Evolutionary conservation across 2,888 invertebrate species (phyloP).

Genomic region (Callyntrura sp.): DNA sequence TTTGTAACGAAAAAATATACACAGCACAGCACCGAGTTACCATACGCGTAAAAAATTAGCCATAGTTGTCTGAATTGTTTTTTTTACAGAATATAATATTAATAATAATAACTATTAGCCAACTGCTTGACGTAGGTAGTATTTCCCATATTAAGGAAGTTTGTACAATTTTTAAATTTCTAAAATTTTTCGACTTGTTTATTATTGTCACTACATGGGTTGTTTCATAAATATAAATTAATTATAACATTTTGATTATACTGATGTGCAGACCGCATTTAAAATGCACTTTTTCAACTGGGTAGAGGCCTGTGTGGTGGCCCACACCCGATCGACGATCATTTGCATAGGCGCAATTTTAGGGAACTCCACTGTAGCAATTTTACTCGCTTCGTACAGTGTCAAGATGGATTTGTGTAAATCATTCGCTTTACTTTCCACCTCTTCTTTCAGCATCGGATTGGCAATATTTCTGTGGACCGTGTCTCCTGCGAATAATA

Average conservation of each 20-base stretch:
- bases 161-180: no score
- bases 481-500: conserved; percentile 97
- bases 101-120: no score
- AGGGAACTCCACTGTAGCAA: conserved; percentile 81
- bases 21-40: no score
- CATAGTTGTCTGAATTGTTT: no score
- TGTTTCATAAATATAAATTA: not conserved
- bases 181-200: no score
- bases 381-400: conserved; percentile 81
- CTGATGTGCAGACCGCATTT: conserved; percentile 70
- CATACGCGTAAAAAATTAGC: no score
- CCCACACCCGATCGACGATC: conserved; percentile 81
- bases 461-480: conserved; percentile 94
- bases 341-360: conserved; percentile 81
- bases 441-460: conserved; percentile 85
- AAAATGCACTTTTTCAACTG: conserved; percentile 82
- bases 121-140: no score
- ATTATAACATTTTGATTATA: no score
- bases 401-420: conserved; percentile 80
- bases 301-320: conserved; percentile 78
- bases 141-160: no score
- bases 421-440: conserved; percentile 81
- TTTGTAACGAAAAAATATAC: no score
- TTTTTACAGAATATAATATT: no score
- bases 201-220: not conserved